Conservation (phyloP, 2,888 invertebrate genomes). For the Hydropsyche betteni region DNA sequence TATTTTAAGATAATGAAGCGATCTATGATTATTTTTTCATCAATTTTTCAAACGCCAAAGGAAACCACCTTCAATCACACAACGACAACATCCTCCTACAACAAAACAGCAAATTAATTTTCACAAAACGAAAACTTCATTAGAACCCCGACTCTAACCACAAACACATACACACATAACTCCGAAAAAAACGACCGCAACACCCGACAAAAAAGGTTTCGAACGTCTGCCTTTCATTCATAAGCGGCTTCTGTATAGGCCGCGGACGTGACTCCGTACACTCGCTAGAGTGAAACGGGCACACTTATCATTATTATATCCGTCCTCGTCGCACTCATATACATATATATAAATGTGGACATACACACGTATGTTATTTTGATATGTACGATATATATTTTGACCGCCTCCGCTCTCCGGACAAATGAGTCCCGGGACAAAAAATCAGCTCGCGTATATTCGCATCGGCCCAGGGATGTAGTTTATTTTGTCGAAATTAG, state of each 20-base stretch:
- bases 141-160: too few species aligned
- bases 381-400: slow-evolving; percentile 15
- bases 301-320: too few species aligned
- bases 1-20: too few species aligned
- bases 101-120: too few species aligned
- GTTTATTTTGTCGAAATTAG: too few species aligned
- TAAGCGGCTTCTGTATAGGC: neutral
- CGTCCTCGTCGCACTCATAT: neutral
- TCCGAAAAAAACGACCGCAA: too few species aligned
- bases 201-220: neutral
- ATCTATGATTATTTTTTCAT: too few species aligned
- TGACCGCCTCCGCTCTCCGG: slow-evolving; percentile 34
- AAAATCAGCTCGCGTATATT: slow-evolving; percentile 20
- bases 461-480: slow-evolving; percentile 19
- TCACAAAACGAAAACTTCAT: too few species aligned
- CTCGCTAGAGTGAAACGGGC: neutral
- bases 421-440: slow-evolving; percentile 33
- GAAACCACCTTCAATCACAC: too few species aligned
- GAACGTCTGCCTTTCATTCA: neutral
- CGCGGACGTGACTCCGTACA: neutral
- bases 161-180: too few species aligned
- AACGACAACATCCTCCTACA: too few species aligned
- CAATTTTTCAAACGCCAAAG: too few species aligned
- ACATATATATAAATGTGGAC: neutral
- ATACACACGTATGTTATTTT: neutral